Base-by-base conservation (phyloP, 2,797 vertebrate genomes). In the Acropternis orthonyx region DNA sequence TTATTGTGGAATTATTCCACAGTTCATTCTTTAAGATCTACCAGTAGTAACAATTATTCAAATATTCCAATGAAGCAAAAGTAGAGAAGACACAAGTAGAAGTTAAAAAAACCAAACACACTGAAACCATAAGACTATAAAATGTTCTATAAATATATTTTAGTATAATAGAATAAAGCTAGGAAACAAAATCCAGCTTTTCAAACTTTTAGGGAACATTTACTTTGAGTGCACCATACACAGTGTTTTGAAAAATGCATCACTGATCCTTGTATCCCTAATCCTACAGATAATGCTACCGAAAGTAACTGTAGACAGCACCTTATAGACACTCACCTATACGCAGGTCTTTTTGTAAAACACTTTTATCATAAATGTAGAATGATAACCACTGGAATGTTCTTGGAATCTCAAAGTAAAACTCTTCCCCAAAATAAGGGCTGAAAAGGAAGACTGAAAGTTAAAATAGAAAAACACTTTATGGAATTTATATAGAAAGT, bases 321-420 rank as follows among this genome's bases (percentile, higher is more conserved):
- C 24, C 34, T 23, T 36, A 66, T 5, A 51, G 58, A 68, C 52
- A 88, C 99, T 98, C 97, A 99, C 99, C 99, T 97, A 99, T 98
- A 93, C 99, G 98, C 76, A 98, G 97, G 76, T 99, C 99, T 98
- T 99, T 98, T 85, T 99, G 99, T 94, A 99, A 98, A 97, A 99
- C 98, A 84, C 98, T 98, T 97, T 99, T 99, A 98, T 99, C 98
- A 96, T 99, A 99, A 97, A 99, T 98, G 87, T 99, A 99, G 98
- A 99, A 99, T 93, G 99, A 99, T 97, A 99, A 98, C 98, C 98
- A 99, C 97, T 99, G 99, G 98, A 99, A 99, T 73, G 98, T 98
- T 94, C 99, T 98, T 74, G 99, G 99, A 97, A 99, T 99, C 97
- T 99, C 99, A 97, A 99, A 99, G 97, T 99, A 99, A 98, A 99